Percentiles rank a stretch among this genome's conserved stretches.
Evolutionary conservation across 1,140 invertebrate genomes (phyloP).

Genomic region (Calycopis cecrops): DNA sequence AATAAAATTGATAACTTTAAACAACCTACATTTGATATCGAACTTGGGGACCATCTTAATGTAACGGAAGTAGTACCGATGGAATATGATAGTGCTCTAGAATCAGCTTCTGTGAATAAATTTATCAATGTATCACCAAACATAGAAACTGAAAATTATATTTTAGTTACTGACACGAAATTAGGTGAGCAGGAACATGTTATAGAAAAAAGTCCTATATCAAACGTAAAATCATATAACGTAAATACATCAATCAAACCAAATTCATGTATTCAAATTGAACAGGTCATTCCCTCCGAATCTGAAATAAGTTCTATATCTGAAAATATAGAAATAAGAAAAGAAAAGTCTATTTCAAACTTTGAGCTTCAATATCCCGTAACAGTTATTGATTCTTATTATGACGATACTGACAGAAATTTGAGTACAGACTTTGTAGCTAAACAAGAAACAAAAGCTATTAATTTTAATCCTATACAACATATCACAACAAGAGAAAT

Average conservation of each 20-base stretch:
- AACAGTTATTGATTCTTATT: slow-evolving; percentile 36
- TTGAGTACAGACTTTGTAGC: slow-evolving; percentile 24
- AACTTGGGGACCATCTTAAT: slow-evolving; percentile 38
- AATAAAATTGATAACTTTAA: slow-evolving; percentile 25
- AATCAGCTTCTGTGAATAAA: slow-evolving; percentile 15
- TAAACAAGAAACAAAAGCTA: slow-evolving; percentile 31
- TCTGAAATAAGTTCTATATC: background rate
- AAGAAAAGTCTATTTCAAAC: slow-evolving; percentile 29
- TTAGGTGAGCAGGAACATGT: slow-evolving; percentile 37
- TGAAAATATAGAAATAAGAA: slow-evolving; percentile 5
- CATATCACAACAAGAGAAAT: slow-evolving; percentile 56
- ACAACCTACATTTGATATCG: slow-evolving; percentile 27
- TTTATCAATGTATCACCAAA: slow-evolving; percentile 18
- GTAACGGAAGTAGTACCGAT: slow-evolving; percentile 36
- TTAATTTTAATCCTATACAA: slow-evolving; percentile 43
- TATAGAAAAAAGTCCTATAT: slow-evolving; percentile 19
- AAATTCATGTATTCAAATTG: slow-evolving; percentile 35
- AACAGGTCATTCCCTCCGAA: slow-evolving; percentile 29
- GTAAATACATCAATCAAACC: slow-evolving; percentile 30
- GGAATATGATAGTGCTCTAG: slow-evolving; percentile 29
- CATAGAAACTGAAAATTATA: slow-evolving; percentile 29
- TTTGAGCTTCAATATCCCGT: slow-evolving; percentile 48
- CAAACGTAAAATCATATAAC: slow-evolving; percentile 18
- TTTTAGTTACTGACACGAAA: slow-evolving; percentile 39
- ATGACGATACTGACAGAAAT: slow-evolving; percentile 42